phyloP scores from a whole-genome alignment of 2,888 invertebrate species.

The Chromoteleia sp. region DNA sequence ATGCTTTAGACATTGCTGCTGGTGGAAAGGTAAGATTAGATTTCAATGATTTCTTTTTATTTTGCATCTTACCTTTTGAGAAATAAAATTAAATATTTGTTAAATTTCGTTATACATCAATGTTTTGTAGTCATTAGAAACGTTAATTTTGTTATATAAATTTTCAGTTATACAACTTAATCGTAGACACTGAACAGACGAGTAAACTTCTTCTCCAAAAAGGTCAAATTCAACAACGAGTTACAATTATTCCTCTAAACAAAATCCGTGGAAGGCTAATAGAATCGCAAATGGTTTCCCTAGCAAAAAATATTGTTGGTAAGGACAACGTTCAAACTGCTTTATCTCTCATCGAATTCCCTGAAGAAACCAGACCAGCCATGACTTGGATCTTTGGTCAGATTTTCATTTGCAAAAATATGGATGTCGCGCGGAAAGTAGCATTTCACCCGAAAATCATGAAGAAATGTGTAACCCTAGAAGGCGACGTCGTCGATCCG shows the following conservation, averaged over 20 bases:
- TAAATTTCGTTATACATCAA: background rate
- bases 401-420: constrained; percentile 93
- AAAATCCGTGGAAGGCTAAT: constrained; percentile 90
- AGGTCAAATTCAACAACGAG: constrained; percentile 91
- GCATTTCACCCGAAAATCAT: constrained; percentile 90
- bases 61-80: no score
- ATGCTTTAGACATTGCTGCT: constrained; percentile 94
- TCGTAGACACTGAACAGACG: constrained; percentile 94
- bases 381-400: constrained; percentile 96
- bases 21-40: constrained; percentile 89
- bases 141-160: background rate
- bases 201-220: constrained; percentile 93
- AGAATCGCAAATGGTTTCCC: constrained; percentile 86
- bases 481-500: constrained; percentile 97
- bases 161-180: constrained; percentile 93
- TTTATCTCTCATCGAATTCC: constrained; percentile 91
- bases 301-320: constrained; percentile 91
- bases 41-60: constrained; percentile 16
- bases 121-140: background rate
- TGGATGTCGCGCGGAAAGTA: constrained; percentile 92
- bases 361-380: constrained; percentile 88
- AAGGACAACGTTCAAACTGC: constrained; percentile 93
- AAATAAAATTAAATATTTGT: no score
- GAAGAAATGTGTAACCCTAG: constrained; percentile 92
- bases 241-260: constrained; percentile 96